Evolutionary conservation across 2,888 invertebrate species (phyloP), one percentile per base, ranked within the genome.

Genomic region (Seira sanloemensis): DNA sequence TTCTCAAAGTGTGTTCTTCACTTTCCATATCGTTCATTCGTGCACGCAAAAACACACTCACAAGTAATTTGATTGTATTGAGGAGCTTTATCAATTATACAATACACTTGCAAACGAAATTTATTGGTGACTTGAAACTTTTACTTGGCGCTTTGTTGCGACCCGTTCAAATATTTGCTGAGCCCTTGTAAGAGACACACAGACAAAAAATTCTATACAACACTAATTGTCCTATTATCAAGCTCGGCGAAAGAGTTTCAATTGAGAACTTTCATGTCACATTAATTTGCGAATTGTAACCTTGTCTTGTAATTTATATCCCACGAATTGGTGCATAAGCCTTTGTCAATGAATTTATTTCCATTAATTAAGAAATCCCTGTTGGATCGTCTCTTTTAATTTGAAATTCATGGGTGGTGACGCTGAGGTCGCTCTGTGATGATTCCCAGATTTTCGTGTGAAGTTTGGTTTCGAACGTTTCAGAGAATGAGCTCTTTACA

Each of bases 1-100:
- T 54, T 67, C 82, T 77, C 76, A 67, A 71, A 72, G 77, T 72
- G 82, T 82, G 67, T 69, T 81, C 82, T 65, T 82, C 77, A 82
- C 76, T 77, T 74, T 81, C 77, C 75, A 81, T 62, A 80, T 73
- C 71, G 24, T 72, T 72, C 54, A 72, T 54, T 37, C 71, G 37
- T 1, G 19, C 1, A 46, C 2, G 16, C 69, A 58, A 58, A n/a
- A 23, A 58, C 27, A 4, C 5, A 37, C n/a, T 58, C n/a, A 58
- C 58, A 37, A 37, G 37, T 37, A 37, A 37, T 5, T 58, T n/a
- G 2, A 58, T 4, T 58, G 58, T 18, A 58, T 58, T 58, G 58
- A 4, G 58, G 37, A 37, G 4, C 12, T 37, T 7, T 4, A 37
- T 37, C 37, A 37, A 37, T 12, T 37, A 4, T 7, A 37, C 37